Percentiles rank a stretch among this genome's conserved stretches.
Conservation (phyloP, 2,888 invertebrate genomes). For the Encarsia formosa region DNA sequence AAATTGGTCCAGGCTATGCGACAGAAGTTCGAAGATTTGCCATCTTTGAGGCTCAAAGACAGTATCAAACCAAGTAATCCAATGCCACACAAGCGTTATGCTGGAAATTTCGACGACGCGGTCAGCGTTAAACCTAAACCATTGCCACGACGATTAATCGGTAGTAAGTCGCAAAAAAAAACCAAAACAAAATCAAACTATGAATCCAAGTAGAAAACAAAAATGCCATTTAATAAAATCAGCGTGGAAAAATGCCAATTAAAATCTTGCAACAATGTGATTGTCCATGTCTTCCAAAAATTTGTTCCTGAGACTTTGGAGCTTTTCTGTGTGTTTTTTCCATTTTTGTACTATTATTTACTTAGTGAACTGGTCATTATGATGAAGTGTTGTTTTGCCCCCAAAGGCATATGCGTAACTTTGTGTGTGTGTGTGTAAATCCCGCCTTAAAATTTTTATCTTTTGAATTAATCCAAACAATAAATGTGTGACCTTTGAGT, state of each 20-base stretch:
- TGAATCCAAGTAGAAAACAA: constrained; percentile 14
- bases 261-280: constrained; percentile 16
- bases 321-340: constrained; percentile 21
- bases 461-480: constrained; percentile 13
- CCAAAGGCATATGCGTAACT: constrained; percentile 3
- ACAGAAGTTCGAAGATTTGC: constrained; percentile 28
- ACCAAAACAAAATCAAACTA: no score
- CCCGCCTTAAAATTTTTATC: constrained; percentile 14
- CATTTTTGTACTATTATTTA: background rate
- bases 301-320: constrained; percentile 14
- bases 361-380: constrained; percentile 11
- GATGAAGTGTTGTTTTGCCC: constrained; percentile 9
- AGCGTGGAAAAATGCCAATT: constrained; percentile 15
- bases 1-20: constrained; percentile 37
- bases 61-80: constrained; percentile 11
- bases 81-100: constrained; percentile 14
- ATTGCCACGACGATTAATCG: constrained; percentile 25
- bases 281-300: constrained; percentile 15
- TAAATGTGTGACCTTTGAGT: constrained; percentile 15
- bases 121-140: constrained; percentile 23
- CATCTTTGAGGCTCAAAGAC: constrained; percentile 23
- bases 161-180: constrained; percentile 25
- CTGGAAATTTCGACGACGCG: constrained; percentile 25
- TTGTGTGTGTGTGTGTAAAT: constrained; percentile 14
- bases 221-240: constrained; percentile 14